Evolutionary conservation across 2,113 vertebrate species (phyloP).

Genomic region (Orientallactaga bullata): DNA sequence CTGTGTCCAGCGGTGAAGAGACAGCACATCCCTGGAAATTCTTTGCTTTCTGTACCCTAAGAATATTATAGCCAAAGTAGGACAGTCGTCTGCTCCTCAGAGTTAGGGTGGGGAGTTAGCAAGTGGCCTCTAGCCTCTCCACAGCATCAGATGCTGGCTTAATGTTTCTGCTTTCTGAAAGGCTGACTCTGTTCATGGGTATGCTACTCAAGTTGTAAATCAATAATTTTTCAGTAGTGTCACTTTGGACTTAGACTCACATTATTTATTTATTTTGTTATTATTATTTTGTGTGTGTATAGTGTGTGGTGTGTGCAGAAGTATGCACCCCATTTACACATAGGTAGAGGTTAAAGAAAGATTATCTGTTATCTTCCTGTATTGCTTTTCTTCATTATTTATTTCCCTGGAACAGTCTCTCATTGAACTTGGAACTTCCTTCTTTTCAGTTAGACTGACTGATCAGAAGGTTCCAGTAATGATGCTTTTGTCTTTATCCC

Average conservation of each 20-base stretch:
- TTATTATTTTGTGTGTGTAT: no score
- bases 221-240: background rate
- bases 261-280: no score
- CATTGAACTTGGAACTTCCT: no score
- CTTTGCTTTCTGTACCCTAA: conserved; percentile 8
- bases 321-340: no score
- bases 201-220: background rate
- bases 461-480: no score
- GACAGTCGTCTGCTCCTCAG: background rate
- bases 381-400: no score
- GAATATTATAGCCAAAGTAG: background rate
- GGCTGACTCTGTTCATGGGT: background rate
- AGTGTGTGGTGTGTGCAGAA: no score
- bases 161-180: conserved; percentile 1
- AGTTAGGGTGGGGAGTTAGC: background rate
- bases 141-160: background rate
- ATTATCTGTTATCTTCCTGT: no score
- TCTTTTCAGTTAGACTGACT: no score
- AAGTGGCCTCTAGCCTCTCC: background rate
- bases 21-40: background rate
- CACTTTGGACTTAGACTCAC: background rate
- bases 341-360: no score
- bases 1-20: background rate
- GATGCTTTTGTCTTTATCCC: no score
- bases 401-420: no score